Evolutionary conservation across 2,113 vertebrate genomes (phyloP).

Genomic region (Sinosuthora webbiana): DNA sequence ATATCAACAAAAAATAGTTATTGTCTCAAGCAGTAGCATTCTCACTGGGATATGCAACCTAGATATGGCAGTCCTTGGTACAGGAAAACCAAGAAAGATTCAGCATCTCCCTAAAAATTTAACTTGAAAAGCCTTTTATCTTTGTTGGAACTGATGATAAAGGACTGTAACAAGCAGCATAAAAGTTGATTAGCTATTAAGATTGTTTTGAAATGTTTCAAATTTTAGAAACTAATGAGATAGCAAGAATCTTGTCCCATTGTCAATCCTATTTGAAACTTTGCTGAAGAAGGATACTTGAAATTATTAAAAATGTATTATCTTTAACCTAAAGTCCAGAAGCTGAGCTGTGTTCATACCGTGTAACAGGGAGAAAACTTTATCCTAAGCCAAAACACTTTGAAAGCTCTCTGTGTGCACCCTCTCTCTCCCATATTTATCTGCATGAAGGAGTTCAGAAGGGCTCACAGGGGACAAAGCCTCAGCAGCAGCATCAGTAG

Average conservation of each 20-base stretch:
- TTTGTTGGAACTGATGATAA: not conserved
- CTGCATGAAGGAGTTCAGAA: not conserved
- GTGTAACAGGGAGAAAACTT: not conserved
- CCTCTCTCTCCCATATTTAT: not conserved
- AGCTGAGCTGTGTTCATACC: not conserved
- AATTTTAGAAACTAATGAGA: not conserved
- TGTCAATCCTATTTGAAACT: not conserved
- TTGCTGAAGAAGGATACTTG: not conserved
- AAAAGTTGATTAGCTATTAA: not conserved
- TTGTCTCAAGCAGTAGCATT: not conserved
- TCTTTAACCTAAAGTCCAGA: not conserved
- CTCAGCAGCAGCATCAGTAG: not conserved
- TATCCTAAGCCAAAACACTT: not conserved
- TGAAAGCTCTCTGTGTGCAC: not conserved
- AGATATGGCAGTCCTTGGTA: not conserved
- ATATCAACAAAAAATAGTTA: not conserved
- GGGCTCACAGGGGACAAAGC: accelerated
- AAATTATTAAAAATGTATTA: not conserved
- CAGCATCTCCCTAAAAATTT: not conserved
- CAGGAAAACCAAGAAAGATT: not conserved
- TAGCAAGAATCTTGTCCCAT: not conserved
- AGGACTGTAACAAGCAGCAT: not conserved
- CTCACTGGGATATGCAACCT: not conserved
- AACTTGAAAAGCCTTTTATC: not conserved
- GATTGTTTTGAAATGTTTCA: not conserved